Percentiles rank a stretch among this genome's conserved stretches.
Evolutionary conservation across 2,888 invertebrate species (phyloP).

Genomic region (Eristalinus aeneus): DNA sequence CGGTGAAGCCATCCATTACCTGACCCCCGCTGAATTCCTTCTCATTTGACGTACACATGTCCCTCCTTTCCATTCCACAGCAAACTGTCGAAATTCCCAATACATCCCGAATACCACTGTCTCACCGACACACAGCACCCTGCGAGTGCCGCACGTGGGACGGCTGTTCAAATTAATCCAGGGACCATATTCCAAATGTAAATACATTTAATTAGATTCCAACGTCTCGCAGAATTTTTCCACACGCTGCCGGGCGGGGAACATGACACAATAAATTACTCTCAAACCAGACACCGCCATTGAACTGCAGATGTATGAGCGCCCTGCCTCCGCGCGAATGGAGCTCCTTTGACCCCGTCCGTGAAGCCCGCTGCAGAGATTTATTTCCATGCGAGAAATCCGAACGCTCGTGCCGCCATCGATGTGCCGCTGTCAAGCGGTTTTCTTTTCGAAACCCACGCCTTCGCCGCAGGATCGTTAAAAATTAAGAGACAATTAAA

Average conservation of each 20-base stretch:
- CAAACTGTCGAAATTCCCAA: conserved; percentile 56
- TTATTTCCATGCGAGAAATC: conserved; percentile 43
- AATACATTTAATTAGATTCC: conserved; percentile 68
- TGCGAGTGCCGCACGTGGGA: conserved; percentile 56
- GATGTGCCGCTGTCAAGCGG: neutral
- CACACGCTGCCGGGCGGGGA: conserved; percentile 25
- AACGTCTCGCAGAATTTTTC: conserved; percentile 56
- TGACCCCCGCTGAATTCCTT: conserved; percentile 29
- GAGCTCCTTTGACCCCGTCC: conserved; percentile 31
- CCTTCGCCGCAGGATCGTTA: conserved; percentile 20
- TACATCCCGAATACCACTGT: conserved; percentile 48
- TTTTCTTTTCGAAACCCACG: conserved; percentile 5
- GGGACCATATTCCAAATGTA: conserved; percentile 45
- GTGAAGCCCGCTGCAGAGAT: conserved; percentile 30
- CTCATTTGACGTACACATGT: conserved; percentile 49
- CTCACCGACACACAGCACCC: conserved; percentile 45
- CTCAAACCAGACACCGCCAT: conserved; percentile 38
- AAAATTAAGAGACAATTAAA: conserved; percentile 51
- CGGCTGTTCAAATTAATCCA: conserved; percentile 61
- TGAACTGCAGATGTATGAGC: conserved; percentile 49
- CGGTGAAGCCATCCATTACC: conserved; percentile 8
- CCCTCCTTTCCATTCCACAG: conserved; percentile 10
- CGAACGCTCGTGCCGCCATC: neutral
- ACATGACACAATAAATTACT: conserved; percentile 53
- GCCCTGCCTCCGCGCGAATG: neutral